phyloP scores from a whole-genome alignment of 2,113 vertebrate genomes.

The Blennius ocellaris region DNA sequence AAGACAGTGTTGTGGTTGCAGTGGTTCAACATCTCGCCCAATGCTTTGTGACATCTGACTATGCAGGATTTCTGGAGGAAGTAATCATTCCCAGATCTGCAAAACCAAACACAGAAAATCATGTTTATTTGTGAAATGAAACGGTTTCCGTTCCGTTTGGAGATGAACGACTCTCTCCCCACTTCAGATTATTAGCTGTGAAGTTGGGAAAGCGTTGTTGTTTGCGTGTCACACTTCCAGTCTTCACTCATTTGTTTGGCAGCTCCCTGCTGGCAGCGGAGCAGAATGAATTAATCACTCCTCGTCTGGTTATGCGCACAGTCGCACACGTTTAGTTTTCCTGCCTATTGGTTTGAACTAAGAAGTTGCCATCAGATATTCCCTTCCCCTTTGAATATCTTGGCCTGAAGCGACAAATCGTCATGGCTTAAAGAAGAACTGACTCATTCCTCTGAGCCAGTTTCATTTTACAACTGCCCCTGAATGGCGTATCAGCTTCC shows the following conservation, averaged over 20 bases:
- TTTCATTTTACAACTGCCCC: constrained; percentile 68
- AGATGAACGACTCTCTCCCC: constrained; percentile 33
- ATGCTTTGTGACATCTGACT: constrained; percentile 7
- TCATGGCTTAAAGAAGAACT: constrained; percentile 48
- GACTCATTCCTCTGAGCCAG: constrained; percentile 43
- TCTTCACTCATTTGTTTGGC: constrained; percentile 58
- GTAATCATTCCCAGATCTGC: constrained; percentile 55
- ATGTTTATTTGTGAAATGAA: constrained; percentile 38
- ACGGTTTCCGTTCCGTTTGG: constrained; percentile 17
- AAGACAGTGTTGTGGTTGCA: neutral
- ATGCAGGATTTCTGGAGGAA: constrained; percentile 37
- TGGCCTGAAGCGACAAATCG: constrained; percentile 59
- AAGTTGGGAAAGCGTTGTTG: constrained; percentile 51
- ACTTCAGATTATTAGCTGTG: constrained; percentile 34
- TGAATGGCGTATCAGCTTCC: constrained; percentile 77
- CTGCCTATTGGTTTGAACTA: constrained; percentile 9
- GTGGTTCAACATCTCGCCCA: neutral
- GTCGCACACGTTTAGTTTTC: neutral
- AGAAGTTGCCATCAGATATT: constrained; percentile 38
- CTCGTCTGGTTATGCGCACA: constrained; percentile 38
- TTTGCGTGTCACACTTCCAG: constrained; percentile 46
- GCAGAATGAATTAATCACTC: constrained; percentile 66
- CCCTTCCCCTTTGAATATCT: constrained; percentile 27
- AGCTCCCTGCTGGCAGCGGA: constrained; percentile 54
- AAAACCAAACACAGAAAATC: constrained; percentile 46